Evolutionary conservation across 1,140 invertebrate genomes (phyloP).

Genomic region (Planococcus citri): DNA sequence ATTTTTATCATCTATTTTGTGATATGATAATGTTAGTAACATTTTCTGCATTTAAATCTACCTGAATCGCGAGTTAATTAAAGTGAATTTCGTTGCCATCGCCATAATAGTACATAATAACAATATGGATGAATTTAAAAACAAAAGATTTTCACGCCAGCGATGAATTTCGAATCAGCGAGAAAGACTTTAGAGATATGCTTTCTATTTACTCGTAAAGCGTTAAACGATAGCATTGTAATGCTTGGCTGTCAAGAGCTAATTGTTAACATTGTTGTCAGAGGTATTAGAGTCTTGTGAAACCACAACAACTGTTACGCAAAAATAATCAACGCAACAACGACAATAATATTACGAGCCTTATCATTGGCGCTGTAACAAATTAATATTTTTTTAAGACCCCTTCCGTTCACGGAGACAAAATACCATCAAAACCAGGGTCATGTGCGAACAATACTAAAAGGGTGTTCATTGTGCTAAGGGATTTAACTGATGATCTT

Average conservation of each 20-base stretch:
- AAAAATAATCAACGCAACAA: neutral
- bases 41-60: too few relatives aligned
- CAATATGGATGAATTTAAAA: neutral
- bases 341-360: neutral
- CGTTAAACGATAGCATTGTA: neutral
- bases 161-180: neutral
- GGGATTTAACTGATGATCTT: constrained; percentile 6
- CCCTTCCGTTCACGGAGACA: neutral
- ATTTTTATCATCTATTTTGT: too few relatives aligned
- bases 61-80: too few relatives aligned
- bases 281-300: constrained; percentile 6
- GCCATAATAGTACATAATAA: too few relatives aligned
- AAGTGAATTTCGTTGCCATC: too few relatives aligned
- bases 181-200: neutral
- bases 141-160: neutral
- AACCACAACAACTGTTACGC: constrained; percentile 2
- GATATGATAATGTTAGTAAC: too few relatives aligned
- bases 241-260: neutral
- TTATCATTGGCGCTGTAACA: neutral
- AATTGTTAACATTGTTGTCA: constrained; percentile 7
- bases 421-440: constrained; percentile 2
- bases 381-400: constrained; percentile 8
- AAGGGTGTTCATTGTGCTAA: neutral
- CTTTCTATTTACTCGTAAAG: neutral
- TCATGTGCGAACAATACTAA: constrained; percentile 3